Conservation (phyloP, 2,888 invertebrate species). For the Glaucopsyche alexis region DNA sequence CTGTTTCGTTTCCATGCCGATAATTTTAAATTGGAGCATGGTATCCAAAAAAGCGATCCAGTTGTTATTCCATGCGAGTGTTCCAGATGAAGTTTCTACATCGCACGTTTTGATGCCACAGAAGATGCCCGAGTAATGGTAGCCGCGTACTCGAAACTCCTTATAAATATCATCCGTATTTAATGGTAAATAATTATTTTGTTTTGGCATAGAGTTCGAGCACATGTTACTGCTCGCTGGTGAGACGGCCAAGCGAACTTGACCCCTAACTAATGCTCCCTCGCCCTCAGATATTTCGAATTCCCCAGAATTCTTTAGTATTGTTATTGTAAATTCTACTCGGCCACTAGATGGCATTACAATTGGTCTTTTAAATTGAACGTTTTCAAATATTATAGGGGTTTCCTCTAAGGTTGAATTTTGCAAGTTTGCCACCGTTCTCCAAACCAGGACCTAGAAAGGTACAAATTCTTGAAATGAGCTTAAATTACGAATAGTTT, state of each 20-base stretch:
- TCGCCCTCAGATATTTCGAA: constrained; percentile 96
- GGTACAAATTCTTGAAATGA: not conserved
- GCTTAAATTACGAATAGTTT: constrained; percentile 18
- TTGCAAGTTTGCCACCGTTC: constrained; percentile 89
- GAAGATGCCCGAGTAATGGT: constrained; percentile 91
- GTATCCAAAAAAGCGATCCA: constrained; percentile 98
- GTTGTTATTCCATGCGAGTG: constrained; percentile 91
- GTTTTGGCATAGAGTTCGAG: constrained; percentile 60
- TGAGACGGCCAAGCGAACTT: constrained; percentile 83
- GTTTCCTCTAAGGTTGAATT: constrained; percentile 87
- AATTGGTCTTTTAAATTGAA: constrained; percentile 95
- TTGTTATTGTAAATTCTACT: constrained; percentile 89
- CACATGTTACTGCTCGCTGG: constrained; percentile 81
- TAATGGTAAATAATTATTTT: constrained; percentile 74
- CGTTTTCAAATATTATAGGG: constrained; percentile 92
- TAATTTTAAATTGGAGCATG: constrained; percentile 95
- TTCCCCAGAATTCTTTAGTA: constrained; percentile 89
- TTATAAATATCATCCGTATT: constrained; percentile 88
- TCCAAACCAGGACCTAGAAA: constrained; percentile 86
- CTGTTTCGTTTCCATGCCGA: constrained; percentile 87
- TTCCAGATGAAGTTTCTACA: constrained; percentile 84
- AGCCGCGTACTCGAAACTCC: constrained; percentile 90
- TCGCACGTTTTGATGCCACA: constrained; percentile 89
- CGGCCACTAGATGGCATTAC: constrained; percentile 91
- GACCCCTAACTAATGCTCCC: constrained; percentile 89